A percentile compares a stretch with the other conserved stretches of the same genome.
These are phyloP conservation scores for Crocallis elinguaria DNA, from an alignment of 2,888 invertebrate genomes.

Conservation along the genomic window DNA sequence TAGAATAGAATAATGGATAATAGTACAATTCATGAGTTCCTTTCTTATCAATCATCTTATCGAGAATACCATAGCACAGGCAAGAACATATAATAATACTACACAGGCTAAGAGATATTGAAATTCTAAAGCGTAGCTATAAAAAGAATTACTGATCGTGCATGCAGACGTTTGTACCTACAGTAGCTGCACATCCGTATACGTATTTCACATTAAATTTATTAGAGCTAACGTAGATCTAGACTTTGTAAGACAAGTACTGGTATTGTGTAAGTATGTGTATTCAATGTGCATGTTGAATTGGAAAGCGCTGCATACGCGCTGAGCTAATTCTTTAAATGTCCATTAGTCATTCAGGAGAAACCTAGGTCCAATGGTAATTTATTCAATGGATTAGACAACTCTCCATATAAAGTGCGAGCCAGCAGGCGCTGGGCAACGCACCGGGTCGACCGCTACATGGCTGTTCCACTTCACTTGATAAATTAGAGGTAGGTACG, in stretches of 20 bases:
- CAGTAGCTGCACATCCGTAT: conserved; percentile 10
- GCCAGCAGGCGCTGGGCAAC: conserved; percentile 53
- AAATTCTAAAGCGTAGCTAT: conserved; percentile 13
- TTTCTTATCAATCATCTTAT: conserved; percentile 11
- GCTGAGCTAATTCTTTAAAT: conserved; percentile 70
- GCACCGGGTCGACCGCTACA: conserved; percentile 12
- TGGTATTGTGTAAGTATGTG: conserved; percentile 26
- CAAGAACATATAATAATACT: neutral
- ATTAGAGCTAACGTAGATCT: conserved; percentile 12
- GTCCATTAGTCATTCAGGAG: conserved; percentile 76
- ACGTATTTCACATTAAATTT: conserved; percentile 5
- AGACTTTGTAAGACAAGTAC: conserved; percentile 20
- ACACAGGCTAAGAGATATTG: conserved; percentile 1
- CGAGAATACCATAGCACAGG: conserved; percentile 5
- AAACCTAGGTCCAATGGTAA: conserved; percentile 73
- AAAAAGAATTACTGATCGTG: conserved; percentile 11
- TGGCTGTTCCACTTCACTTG: conserved; percentile 25
- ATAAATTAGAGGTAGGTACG: conserved; percentile 24
- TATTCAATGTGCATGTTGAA: conserved; percentile 36
- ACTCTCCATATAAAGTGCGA: conserved; percentile 78
- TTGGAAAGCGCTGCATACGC: conserved; percentile 64
- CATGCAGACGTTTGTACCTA: conserved; percentile 1
- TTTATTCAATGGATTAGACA: conserved; percentile 77
- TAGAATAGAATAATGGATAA: too few relatives aligned
- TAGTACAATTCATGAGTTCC: neutral